Conservation (phyloP, 1,140 invertebrate species). For the Protaetia brevitarsis region DNA sequence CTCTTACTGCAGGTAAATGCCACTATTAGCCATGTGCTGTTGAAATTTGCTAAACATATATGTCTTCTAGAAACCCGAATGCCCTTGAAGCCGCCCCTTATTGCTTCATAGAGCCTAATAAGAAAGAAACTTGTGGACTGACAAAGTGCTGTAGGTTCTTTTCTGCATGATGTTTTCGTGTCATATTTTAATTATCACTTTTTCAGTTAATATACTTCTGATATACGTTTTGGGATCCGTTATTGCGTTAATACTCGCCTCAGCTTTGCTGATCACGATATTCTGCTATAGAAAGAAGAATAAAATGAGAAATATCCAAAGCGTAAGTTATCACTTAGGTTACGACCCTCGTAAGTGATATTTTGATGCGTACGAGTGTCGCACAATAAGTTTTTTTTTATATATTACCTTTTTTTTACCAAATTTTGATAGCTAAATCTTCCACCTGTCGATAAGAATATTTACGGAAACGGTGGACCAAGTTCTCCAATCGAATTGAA, state of each 20-base stretch:
- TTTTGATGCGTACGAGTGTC: not conserved
- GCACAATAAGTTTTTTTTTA: not conserved
- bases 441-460: slow-evolving; percentile 72
- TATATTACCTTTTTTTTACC: too few species aligned
- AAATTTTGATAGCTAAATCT: slow-evolving; percentile 56
- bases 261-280: slow-evolving; percentile 49
- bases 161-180: not conserved
- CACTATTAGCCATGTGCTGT: too few species aligned
- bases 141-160: slow-evolving; percentile 69
- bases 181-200: not conserved
- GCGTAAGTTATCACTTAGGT: slow-evolving; percentile 48
- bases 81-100: slow-evolving; percentile 77
- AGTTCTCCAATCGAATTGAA: slow-evolving; percentile 76
- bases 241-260: slow-evolving; percentile 46
- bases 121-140: slow-evolving; percentile 78
- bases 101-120: slow-evolving; percentile 79
- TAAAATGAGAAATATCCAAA: slow-evolving; percentile 60
- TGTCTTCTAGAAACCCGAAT: slow-evolving; percentile 75
- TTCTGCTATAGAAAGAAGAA: slow-evolving; percentile 56
- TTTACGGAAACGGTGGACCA: slow-evolving; percentile 64
- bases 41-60: too few species aligned
- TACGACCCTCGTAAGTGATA: not conserved
- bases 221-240: slow-evolving; percentile 57
- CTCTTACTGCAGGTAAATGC: slow-evolving; percentile 71
- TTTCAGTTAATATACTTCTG: slow-evolving; percentile 58